phyloP scores from a whole-genome alignment of 2,797 vertebrate species.

The Phoeniculus purpureus region DNA sequence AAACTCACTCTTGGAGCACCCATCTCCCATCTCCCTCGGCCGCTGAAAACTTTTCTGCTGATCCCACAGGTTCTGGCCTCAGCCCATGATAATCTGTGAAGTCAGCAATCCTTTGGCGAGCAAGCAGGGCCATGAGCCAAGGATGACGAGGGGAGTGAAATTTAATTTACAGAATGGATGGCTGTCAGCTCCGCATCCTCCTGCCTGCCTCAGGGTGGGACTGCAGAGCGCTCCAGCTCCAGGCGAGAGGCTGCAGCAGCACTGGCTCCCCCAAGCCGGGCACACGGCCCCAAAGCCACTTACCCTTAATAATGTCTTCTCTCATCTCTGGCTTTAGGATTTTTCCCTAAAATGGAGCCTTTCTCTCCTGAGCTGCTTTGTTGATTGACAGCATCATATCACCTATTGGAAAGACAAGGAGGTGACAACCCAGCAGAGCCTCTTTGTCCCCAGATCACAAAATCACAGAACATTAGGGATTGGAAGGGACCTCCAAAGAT shows the following conservation, averaged over 20 bases:
- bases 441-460: too few species aligned
- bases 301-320: background rate
- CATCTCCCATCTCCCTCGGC: rapidly evolving
- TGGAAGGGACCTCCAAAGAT: too few species aligned
- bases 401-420: background rate
- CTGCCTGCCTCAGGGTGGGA: background rate
- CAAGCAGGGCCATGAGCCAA: background rate
- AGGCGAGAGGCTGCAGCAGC: background rate
- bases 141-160: background rate
- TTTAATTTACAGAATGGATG: constrained; percentile 39
- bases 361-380: background rate
- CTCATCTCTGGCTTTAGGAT: background rate
- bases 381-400: rapidly evolving
- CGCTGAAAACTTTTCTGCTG: background rate
- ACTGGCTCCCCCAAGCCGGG: rapidly evolving
- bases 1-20: background rate
- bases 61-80: background rate
- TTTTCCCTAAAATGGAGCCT: background rate
- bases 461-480: too few species aligned
- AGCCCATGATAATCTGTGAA: background rate
- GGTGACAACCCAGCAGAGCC: background rate
- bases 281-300: background rate
- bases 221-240: rapidly evolving
- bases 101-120: background rate
- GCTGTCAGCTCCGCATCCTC: background rate